These are phyloP conservation scores for Doryteuthis pealeii DNA, from an alignment of 1,140 invertebrate species.

Conservation along the genomic window DNA sequence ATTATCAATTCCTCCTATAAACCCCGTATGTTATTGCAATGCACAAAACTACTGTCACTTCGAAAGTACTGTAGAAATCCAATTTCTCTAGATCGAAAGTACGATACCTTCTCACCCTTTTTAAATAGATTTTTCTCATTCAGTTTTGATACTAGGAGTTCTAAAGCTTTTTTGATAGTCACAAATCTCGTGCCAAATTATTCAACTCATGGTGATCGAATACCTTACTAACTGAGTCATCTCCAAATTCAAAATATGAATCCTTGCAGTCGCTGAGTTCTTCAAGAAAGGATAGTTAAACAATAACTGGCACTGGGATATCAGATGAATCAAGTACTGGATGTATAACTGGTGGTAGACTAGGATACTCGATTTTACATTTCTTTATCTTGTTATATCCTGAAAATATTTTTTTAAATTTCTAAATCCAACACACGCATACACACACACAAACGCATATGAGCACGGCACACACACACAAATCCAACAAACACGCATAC, in stretches of 20 bases:
- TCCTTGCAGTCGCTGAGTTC: background rate
- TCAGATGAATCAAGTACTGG: background rate
- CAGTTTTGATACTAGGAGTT: background rate
- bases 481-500: too few species aligned
- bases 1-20: too few species aligned
- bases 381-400: slow-evolving; percentile 6
- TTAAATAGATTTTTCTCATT: background rate
- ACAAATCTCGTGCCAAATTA: background rate
- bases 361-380: too few species aligned
- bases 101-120: background rate
- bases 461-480: too few species aligned
- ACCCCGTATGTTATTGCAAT: too few species aligned
- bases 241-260: background rate
- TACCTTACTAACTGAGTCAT: background rate
- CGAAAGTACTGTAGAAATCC: background rate
- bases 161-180: background rate
- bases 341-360: too few species aligned
- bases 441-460: too few species aligned
- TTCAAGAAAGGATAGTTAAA: background rate
- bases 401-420: background rate
- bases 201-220: slow-evolving; percentile 9
- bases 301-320: background rate
- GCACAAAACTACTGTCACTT: too few species aligned
- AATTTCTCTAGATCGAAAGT: background rate
- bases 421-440: background rate